Percentiles rank a stretch among this genome's conserved stretches.
Conservation (phyloP, 2,797 vertebrate species). For the Gouania willdenowi region DNA sequence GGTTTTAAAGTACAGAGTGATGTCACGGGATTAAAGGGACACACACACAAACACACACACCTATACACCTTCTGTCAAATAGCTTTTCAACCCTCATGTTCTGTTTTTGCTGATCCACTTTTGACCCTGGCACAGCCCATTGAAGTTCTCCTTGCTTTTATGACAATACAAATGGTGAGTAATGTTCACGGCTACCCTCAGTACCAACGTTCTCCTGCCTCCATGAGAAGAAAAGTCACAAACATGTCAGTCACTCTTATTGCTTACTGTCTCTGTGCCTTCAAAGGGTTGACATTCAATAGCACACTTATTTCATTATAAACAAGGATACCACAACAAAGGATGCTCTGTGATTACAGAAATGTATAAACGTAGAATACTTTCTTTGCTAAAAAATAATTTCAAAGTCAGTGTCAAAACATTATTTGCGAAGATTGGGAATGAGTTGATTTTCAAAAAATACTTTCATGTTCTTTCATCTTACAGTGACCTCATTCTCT, state of each 20-base stretch:
- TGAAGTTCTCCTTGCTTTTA: slow-evolving; percentile 19
- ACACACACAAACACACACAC: slow-evolving; percentile 1
- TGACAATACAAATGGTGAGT: slow-evolving; percentile 33
- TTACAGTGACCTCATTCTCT: slow-evolving; percentile 38
- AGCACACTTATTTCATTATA: neutral
- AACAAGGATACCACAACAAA: neutral
- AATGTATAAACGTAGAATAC: slow-evolving; percentile 3
- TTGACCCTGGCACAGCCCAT: slow-evolving; percentile 30
- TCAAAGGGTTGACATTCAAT: neutral
- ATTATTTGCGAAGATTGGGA: neutral
- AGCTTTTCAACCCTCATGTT: slow-evolving; percentile 20
- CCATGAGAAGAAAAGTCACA: slow-evolving; percentile 3
- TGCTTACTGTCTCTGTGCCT: slow-evolving; percentile 9
- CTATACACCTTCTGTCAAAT: slow-evolving; percentile 15
- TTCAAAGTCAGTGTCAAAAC: neutral
- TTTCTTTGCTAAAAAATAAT: neutral
- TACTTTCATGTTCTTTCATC: slow-evolving; percentile 19
- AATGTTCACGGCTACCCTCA: slow-evolving; percentile 23
- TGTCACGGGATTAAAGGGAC: neutral
- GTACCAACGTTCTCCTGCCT: slow-evolving; percentile 14
- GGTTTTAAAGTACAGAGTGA: no score
- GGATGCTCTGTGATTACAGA: neutral
- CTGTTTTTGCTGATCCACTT: slow-evolving; percentile 38
- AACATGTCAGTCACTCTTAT: slow-evolving; percentile 4
- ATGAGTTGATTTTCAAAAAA: slow-evolving; percentile 1